Evolutionary conservation across 2,888 invertebrate genomes (phyloP), one percentile per base, ranked within the genome.

Genomic region (Muscina levida): DNA sequence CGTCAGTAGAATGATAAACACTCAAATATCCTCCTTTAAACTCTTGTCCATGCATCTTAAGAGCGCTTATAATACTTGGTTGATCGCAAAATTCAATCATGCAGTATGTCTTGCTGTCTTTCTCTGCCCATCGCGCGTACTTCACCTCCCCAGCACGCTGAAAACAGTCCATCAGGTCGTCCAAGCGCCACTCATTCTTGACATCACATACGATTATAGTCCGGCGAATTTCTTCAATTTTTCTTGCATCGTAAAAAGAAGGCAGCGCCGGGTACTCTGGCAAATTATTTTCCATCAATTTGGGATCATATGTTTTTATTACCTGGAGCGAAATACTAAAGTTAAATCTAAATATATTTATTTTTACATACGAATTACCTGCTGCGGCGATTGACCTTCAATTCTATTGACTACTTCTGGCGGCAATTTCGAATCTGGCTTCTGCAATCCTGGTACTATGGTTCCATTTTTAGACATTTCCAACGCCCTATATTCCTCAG

Each of bases 71-170:
- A 17, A 99, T 94, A 85, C 95, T 95, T 15, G 95, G 93, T 89
- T 99, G 99, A 84, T 98, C 98, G 2, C 96, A 94, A 91, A 98
- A 97, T 91, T 99, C 99, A 75, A 99, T 93, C 86, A 98, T 93
- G 2, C 96, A 96, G 91, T 96, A 97, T 56, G 94, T 94, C 70
- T 93, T 92, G 24, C 93, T 94, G 62, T 96, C 96, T 82, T 95
- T 93, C n/a, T 95, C 95, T 86, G 98, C 97, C 91, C 97, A 95
- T 26, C 99, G 93, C 72, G 97, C 92, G 90, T 98, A 99, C 90
- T 98, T 99, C 0, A 99, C 96, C 91, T 99, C 98, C 13, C 97
- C 97, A 56, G 95, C 96, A 84, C 93, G 93, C 73, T 94, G 93
- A 89, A 99, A 97, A 89, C 96, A 96, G 78, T 96, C 95, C 87